Base-by-base conservation (phyloP, 1,140 invertebrate genomes). In the Geopemphigus sp. region DNA sequence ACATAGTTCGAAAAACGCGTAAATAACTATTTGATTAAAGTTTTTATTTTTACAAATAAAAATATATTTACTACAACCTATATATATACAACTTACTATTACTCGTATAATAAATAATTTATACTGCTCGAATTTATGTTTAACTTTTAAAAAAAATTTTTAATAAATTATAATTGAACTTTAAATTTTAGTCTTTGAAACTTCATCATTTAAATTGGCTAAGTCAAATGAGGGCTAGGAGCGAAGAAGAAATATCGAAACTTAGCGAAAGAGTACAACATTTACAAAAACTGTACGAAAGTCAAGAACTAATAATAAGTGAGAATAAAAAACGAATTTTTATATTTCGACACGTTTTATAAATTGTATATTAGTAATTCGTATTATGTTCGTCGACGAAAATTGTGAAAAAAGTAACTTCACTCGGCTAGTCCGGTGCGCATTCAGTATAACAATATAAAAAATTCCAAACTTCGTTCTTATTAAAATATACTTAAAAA, bases 231-330 rank as follows among this genome's bases (percentile, higher is more conserved):
- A 82, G 84, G 22, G 83, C 85, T 72, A 83, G 85, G 32, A 81
- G 86, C 19, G 83, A 86, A 61, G 82, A 85, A 73, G 88, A 88
- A 82, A 83, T 87, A 5, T 82, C 83, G 8, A 83, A 85, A 32
- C 81, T 88, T 10, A 84, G 85, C 53, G 83, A 84, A 24, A 84
- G 87, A 76, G 85, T 86, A 12, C 86, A 88, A 24, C 83, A 86
- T 66, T 82, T 90, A 50, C 86, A 89, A 80, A 84, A 85, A 45
- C 84, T 90, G 0, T 88, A 88, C 82, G 85, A 87, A 80, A 86
- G 88, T 78, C 87, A 89, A 78, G 89, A 90, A 81, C 81, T 84
- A 24, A 83, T 90, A 57, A 82, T 90, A 78, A 85, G 89, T 89
- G 80, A 82, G 66, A 70, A 12, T 81, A 24, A 17, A 47, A 59